These are phyloP conservation scores for Onychomys leucogaster DNA, from an alignment of 2,797 vertebrate species.

Conservation along the genomic window DNA sequence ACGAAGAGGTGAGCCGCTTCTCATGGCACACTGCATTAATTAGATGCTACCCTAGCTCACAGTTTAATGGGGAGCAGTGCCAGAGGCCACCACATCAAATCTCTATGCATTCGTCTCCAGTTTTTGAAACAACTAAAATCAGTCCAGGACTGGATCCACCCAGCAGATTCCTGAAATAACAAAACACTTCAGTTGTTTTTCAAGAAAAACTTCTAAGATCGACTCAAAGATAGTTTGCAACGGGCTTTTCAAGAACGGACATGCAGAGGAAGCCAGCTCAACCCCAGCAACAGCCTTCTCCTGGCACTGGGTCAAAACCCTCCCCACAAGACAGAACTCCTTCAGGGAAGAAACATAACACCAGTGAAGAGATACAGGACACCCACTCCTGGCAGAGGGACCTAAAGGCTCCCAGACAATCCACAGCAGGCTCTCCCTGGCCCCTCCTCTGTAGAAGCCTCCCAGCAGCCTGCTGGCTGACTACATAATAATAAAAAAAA, in stretches of 20 bases:
- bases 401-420: background rate
- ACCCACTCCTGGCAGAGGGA: background rate
- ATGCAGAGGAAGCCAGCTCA: background rate
- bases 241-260: background rate
- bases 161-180: background rate
- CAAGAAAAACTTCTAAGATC: background rate
- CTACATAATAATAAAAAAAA: background rate
- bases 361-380: background rate
- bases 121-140: constrained; percentile 1
- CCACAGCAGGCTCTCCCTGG: background rate
- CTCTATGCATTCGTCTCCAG: background rate
- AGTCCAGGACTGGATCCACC: background rate
- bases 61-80: background rate
- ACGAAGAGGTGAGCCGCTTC: background rate
- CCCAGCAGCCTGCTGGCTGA: background rate
- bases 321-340: too few species aligned
- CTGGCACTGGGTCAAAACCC: background rate
- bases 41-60: background rate
- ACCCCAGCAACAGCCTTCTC: background rate
- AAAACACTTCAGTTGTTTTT: background rate
- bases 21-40: background rate
- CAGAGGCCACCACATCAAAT: background rate
- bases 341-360: background rate
- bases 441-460: background rate
- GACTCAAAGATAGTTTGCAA: background rate